Conservation (phyloP, 2,113 vertebrate genomes). For the Hirundichthys speculiger region DNA sequence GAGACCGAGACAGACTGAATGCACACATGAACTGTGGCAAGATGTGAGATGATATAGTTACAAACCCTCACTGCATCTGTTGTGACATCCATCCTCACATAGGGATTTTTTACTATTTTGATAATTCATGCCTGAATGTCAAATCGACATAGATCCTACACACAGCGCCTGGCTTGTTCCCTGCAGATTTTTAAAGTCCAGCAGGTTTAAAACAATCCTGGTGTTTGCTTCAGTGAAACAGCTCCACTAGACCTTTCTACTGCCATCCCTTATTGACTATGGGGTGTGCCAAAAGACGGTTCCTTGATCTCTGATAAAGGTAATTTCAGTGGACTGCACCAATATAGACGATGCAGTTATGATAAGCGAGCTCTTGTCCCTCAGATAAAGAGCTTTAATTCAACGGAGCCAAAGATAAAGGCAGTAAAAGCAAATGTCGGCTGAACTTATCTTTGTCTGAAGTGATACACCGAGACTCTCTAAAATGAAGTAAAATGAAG, state of each 20-base stretch:
- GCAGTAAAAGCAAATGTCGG: too few species aligned
- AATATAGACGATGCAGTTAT: slow-evolving; percentile 19
- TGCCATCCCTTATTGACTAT: not conserved
- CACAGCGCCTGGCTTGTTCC: not conserved
- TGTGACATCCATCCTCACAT: slow-evolving; percentile 2
- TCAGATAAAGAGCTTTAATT: slow-evolving; percentile 21
- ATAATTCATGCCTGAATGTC: not conserved
- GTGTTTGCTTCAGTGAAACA: not conserved
- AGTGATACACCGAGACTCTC: too few species aligned
- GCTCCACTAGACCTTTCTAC: not conserved
- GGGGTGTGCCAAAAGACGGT: not conserved
- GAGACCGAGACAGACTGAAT: slow-evolving; percentile 9
- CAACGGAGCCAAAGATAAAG: slow-evolving; percentile 32
- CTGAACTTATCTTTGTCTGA: too few species aligned
- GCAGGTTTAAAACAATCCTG: too few species aligned
- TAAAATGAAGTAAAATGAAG: too few species aligned
- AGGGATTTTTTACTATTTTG: not conserved
- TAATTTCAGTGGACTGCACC: slow-evolving; percentile 13
- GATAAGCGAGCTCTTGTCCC: slow-evolving; percentile 26
- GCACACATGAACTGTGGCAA: not conserved
- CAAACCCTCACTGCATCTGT: not conserved
- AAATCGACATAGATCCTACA: not conserved
- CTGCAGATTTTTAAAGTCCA: slow-evolving; percentile 1
- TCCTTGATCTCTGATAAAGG: slow-evolving; percentile 1
- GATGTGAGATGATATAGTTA: not conserved